phyloP scores from a whole-genome alignment of 53 echinoderm and acorn worm species.

The Mesocentrotus franciscanus region DNA sequence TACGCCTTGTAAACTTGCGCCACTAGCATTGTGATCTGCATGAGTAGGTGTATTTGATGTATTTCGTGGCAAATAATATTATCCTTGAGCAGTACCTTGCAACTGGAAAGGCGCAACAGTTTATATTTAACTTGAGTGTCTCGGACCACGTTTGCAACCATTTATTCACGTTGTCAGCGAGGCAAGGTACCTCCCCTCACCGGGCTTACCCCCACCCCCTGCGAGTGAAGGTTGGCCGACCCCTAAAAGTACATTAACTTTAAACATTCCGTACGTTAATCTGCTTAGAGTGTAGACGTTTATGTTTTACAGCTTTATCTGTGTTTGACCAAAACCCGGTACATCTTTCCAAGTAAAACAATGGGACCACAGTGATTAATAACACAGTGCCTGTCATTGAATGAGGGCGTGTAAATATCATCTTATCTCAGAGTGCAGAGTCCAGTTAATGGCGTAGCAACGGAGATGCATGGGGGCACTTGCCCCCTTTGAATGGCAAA shows the following conservation, averaged over 20 bases:
- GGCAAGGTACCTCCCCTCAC: too few relatives aligned
- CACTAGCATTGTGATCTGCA: not conserved
- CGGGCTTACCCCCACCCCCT: too few relatives aligned
- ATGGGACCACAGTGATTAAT: not conserved
- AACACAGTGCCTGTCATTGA: not conserved
- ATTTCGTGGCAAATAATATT: too few relatives aligned
- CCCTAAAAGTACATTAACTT: not conserved
- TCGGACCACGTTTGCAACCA: too few relatives aligned
- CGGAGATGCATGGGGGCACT: too few relatives aligned
- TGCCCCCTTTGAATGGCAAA: too few relatives aligned
- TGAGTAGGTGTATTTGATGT: not conserved
- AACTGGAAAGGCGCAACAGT: too few relatives aligned
- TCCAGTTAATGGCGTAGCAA: not conserved
- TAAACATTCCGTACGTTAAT: not conserved
- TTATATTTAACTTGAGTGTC: too few relatives aligned
- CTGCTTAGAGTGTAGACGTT: not conserved
- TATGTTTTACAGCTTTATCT: not conserved
- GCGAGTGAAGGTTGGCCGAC: not conserved
- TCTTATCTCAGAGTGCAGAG: constrained; percentile 5
- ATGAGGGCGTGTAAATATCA: constrained; percentile 17
- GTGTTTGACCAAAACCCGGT: not conserved
- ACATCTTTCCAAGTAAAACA: not conserved
- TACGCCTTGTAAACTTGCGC: not conserved
- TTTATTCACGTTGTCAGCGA: too few relatives aligned
- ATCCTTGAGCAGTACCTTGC: too few relatives aligned